phyloP scores from a whole-genome alignment of 1,140 invertebrate species.

The Diuraphis noxia region DNA sequence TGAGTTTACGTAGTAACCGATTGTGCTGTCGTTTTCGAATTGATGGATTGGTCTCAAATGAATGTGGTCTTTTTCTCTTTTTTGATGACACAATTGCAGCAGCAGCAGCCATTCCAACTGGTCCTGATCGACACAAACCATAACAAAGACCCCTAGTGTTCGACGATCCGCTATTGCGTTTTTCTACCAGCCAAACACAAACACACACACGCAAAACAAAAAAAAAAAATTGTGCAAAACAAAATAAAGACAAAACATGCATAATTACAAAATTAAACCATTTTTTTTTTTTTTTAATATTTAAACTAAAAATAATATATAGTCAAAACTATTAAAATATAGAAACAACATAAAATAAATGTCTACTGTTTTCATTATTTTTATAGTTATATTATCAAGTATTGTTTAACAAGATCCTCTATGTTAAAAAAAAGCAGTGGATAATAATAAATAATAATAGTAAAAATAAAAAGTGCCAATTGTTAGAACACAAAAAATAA shows the following conservation, averaged over 20 bases:
- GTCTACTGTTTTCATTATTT: neutral
- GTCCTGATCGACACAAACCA: constrained; percentile 66
- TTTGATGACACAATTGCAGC: constrained; percentile 95
- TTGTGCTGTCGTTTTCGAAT: constrained; percentile 96
- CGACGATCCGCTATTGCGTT: constrained; percentile 51
- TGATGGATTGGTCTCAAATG: constrained; percentile 97
- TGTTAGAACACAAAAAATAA: constrained; percentile 63
- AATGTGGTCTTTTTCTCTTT: constrained; percentile 92
- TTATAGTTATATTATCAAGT: neutral
- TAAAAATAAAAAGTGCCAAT: constrained; percentile 16
- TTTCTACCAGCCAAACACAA: constrained; percentile 54
- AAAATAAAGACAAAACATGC: constrained; percentile 41
- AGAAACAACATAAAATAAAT: constrained; percentile 6
- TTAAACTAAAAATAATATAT: neutral
- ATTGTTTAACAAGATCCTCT: neutral
- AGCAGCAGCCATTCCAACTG: constrained; percentile 93
- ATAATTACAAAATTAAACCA: constrained; percentile 11
- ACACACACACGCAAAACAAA: constrained; percentile 42
- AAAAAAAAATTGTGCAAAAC: constrained; percentile 53
- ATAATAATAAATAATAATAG: neutral
- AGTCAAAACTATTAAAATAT: neutral
- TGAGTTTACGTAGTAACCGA: constrained; percentile 81
- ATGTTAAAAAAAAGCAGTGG: constrained; percentile 40
- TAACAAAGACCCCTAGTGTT: constrained; percentile 55
- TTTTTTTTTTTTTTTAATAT: neutral